These are phyloP conservation scores for Oxyscelio sp. DNA, from an alignment of 2,888 invertebrate genomes.

Conservation along the genomic window DNA sequence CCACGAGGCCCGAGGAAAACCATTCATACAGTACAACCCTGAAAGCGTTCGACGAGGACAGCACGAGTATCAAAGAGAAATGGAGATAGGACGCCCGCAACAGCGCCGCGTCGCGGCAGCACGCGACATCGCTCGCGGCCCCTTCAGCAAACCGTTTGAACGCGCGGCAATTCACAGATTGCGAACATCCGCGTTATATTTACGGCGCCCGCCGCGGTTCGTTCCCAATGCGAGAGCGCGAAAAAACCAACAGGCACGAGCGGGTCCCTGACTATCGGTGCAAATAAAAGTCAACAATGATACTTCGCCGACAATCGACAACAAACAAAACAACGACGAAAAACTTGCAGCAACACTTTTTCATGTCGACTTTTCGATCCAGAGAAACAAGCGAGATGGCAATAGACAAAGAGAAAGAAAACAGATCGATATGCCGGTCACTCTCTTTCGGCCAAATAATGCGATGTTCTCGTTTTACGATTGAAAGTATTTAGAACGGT, in stretches of 20 bases:
- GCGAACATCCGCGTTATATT: constrained; percentile 71
- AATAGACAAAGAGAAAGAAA: constrained; percentile 50
- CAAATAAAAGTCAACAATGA: too few species aligned
- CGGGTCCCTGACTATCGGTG: too few species aligned
- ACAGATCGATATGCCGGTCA: constrained; percentile 75
- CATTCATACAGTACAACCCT: constrained; percentile 24
- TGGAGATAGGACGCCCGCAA: constrained; percentile 65
- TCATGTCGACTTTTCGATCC: constrained; percentile 42
- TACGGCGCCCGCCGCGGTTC: constrained; percentile 31
- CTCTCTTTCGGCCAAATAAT: constrained; percentile 66
- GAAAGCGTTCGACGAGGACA: constrained; percentile 42
- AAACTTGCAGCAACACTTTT: too few species aligned
- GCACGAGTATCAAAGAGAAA: constrained; percentile 40
- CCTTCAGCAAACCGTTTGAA: constrained; percentile 39
- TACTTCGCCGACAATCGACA: too few species aligned
- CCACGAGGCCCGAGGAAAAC: constrained; percentile 24
- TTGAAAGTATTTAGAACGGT: constrained; percentile 2
- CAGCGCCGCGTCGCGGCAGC: constrained; percentile 39
- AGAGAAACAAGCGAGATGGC: constrained; percentile 58
- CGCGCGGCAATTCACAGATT: constrained; percentile 68
- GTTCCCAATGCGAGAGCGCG: constrained; percentile 25
- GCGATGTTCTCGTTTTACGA: constrained; percentile 23
- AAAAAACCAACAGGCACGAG: too few species aligned
- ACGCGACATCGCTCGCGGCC: background rate
- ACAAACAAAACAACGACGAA: too few species aligned